These are phyloP conservation scores for Hedychridium roseum DNA, from an alignment of 2,888 invertebrate genomes.

Conservation along the genomic window DNA sequence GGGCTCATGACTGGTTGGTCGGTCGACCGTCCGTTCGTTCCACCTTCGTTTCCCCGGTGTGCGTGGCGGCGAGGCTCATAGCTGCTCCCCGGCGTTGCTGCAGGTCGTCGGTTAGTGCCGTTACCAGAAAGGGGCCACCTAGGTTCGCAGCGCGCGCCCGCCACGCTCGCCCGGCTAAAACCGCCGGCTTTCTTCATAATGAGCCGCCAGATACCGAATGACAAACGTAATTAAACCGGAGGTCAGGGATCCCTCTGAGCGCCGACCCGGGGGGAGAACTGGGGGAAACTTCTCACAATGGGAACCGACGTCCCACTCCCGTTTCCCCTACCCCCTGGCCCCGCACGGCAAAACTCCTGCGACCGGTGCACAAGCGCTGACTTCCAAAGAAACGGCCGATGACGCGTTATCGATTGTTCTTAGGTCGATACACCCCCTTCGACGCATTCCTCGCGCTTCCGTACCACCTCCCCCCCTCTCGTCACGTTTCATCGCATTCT, in stretches of 20 bases:
- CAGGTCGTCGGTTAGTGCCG: constrained; percentile 52
- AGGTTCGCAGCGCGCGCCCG: constrained; percentile 54
- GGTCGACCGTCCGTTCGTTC: constrained; percentile 32
- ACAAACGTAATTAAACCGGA: constrained; percentile 59
- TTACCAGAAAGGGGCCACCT: constrained; percentile 60
- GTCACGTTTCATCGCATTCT: too few species aligned
- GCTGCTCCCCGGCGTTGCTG: constrained; percentile 22
- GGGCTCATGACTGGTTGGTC: constrained; percentile 48
- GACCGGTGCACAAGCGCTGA: too few species aligned
- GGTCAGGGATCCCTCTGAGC: constrained; percentile 43
- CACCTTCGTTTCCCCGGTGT: constrained; percentile 20
- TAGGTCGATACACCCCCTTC: too few species aligned
- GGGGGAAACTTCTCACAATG: constrained; percentile 32
- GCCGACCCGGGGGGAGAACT: not conserved
- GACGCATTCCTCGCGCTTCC: too few species aligned
- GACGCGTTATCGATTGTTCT: too few species aligned
- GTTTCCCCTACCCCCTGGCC: not conserved
- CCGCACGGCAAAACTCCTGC: not conserved
- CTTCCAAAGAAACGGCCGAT: too few species aligned
- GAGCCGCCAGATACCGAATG: constrained; percentile 54
- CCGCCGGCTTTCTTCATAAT: constrained; percentile 57
- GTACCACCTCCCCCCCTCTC: too few species aligned
- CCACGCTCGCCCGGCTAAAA: constrained; percentile 44
- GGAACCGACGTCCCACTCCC: constrained; percentile 21
- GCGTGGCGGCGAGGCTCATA: too few species aligned